These are phyloP conservation scores for Rhadina sibilatrix DNA, from an alignment of 2,113 vertebrate species.

Conservation along the genomic window DNA sequence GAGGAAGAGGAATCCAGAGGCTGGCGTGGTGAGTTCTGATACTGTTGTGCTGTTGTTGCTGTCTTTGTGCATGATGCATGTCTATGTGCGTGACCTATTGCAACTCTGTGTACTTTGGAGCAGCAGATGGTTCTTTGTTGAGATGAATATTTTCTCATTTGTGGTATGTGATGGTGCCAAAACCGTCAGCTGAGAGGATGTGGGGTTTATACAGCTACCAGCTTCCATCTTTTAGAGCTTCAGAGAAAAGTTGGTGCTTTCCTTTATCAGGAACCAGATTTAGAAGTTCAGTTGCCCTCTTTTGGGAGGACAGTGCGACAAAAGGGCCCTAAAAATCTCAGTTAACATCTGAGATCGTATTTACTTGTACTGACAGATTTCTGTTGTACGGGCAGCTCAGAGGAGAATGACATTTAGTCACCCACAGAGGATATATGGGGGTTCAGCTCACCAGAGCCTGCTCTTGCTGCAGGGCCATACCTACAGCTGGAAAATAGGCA, in stretches of 20 bases:
- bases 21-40: slow-evolving; percentile 87
- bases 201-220: background rate
- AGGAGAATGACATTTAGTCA: background rate
- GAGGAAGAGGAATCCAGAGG: slow-evolving; percentile 95
- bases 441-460: background rate
- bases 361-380: background rate
- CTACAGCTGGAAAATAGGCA: background rate
- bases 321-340: background rate
- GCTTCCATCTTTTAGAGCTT: background rate
- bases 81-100: background rate
- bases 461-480: background rate
- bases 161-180: background rate
- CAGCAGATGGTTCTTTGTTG: background rate
- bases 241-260: background rate
- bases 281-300: background rate
- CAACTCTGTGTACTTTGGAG: background rate
- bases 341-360: background rate
- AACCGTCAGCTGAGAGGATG: background rate
- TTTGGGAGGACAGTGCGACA: background rate
- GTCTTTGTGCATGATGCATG: background rate
- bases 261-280: background rate
- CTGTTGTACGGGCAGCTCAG: background rate
- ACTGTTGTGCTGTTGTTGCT: background rate
- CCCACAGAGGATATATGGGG: background rate
- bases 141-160: background rate